Percentiles rank a stretch among this genome's conserved stretches.
These are phyloP conservation scores for Rhea americana DNA, from an alignment of 2,113 vertebrate species.

Conservation along the genomic window DNA sequence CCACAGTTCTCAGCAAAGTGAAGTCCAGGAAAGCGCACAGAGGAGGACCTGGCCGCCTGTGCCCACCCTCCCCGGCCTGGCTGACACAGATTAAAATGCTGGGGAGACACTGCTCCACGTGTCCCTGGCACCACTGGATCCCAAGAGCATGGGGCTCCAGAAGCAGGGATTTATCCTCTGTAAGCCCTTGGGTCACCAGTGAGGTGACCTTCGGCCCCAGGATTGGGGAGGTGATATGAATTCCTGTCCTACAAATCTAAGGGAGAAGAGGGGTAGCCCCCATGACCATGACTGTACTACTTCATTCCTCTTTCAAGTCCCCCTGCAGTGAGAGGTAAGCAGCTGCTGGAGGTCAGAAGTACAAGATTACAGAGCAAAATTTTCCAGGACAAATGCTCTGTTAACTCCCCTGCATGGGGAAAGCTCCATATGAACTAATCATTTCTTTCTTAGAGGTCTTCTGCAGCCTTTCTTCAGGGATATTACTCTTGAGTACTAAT, in stretches of 20 bases:
- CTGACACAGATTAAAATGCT: background rate
- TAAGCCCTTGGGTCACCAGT: background rate
- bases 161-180: rapidly evolving
- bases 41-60: no score
- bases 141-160: background rate
- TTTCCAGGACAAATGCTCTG: background rate
- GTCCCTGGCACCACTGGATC: rapidly evolving
- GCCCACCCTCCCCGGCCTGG: background rate
- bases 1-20: background rate
- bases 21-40: background rate
- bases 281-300: background rate
- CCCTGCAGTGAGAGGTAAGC: background rate
- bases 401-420: background rate
- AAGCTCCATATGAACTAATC: background rate
- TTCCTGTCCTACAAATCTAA: background rate
- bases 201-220: background rate
- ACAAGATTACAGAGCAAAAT: background rate
- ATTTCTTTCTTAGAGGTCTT: background rate
- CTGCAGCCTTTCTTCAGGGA: background rate
- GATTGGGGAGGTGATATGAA: background rate
- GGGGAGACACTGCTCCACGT: no score
- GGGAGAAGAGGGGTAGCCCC: background rate
- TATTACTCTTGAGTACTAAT: background rate
- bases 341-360: rapidly evolving
- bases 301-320: background rate